Percentiles rank a stretch among this genome's conserved stretches.
These are phyloP conservation scores for Magallana nippona DNA, from an alignment of 2,888 invertebrate genomes.

Conservation along the genomic window DNA sequence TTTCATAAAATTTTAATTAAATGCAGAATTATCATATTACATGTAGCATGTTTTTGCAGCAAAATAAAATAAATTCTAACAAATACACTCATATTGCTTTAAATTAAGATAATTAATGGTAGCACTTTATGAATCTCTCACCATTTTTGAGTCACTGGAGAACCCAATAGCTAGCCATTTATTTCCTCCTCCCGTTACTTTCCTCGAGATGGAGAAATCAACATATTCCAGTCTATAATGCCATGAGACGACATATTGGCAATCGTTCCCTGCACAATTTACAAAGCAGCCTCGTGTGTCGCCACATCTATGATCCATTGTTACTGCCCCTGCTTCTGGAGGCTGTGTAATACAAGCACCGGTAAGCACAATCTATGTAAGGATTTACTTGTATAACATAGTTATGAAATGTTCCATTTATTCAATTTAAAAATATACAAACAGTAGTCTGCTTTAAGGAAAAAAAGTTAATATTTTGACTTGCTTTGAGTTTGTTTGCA, in stretches of 20 bases:
- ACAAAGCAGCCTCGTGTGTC: conserved; percentile 49
- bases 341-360: not conserved
- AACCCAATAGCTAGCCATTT: conserved; percentile 51
- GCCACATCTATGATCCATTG: conserved; percentile 45
- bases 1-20: not conserved
- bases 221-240: conserved; percentile 28
- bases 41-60: not conserved
- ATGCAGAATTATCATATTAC: not conserved
- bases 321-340: conserved; percentile 16
- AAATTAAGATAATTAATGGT: too few relatives aligned
- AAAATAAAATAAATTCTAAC: too few relatives aligned
- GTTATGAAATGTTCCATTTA: too few relatives aligned
- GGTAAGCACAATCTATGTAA: too few relatives aligned
- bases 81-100: too few relatives aligned
- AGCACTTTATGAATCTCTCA: not conserved
- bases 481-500: too few relatives aligned
- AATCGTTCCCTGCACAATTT: conserved; percentile 40
- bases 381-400: too few relatives aligned
- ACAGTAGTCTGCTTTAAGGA: too few relatives aligned
- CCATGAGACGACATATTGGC: conserved; percentile 49
- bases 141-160: conserved; percentile 50
- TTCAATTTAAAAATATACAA: too few relatives aligned
- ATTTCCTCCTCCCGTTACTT: not conserved
- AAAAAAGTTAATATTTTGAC: too few relatives aligned
- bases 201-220: conserved; percentile 46